phyloP scores from a whole-genome alignment of 1,140 invertebrate species.

The Plodia interpunctella region DNA sequence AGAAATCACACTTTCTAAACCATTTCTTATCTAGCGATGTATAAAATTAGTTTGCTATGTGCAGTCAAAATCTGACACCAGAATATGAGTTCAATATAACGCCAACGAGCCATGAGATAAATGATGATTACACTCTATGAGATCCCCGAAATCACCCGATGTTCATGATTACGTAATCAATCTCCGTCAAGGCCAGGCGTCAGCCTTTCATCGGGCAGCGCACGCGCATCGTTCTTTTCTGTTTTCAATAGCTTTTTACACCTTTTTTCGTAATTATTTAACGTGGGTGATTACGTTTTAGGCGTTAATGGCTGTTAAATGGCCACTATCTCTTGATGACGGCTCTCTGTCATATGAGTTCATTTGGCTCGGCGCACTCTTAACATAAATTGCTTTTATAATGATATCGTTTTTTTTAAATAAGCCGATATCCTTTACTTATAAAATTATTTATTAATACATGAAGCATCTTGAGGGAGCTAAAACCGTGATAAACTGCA shows the following conservation, averaged over 20 bases:
- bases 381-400: slow-evolving; percentile 19
- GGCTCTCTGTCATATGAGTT: slow-evolving; percentile 28
- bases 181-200: slow-evolving; percentile 52
- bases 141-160: slow-evolving; percentile 56
- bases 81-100: slow-evolving; percentile 36
- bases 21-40: slow-evolving; percentile 24
- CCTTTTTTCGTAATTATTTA: slow-evolving; percentile 59
- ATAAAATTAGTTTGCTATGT: slow-evolving; percentile 35
- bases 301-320: slow-evolving; percentile 53
- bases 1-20: slow-evolving; percentile 19
- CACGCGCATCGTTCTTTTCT: slow-evolving; percentile 41
- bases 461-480: slow-evolving; percentile 6
- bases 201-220: slow-evolving; percentile 55
- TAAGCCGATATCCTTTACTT: too few species aligned
- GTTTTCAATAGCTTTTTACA: slow-evolving; percentile 53
- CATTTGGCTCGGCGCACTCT: slow-evolving; percentile 28
- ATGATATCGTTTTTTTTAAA: background rate
- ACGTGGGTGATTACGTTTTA: slow-evolving; percentile 51
- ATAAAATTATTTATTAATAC: too few species aligned
- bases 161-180: slow-evolving; percentile 69
- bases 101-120: slow-evolving; percentile 63
- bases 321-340: slow-evolving; percentile 38
- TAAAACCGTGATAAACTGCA: background rate
- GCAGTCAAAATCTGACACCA: slow-evolving; percentile 30
- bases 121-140: slow-evolving; percentile 65